Evolutionary conservation across 2,113 vertebrate genomes (phyloP).

Genomic region (rat (Rattus norvegicus)): GRCr8 NC_086026.1:104025501-104026000

Average conservation of each 20-base stretch:
- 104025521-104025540: not conserved
- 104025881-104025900: slow-evolving; percentile 71
- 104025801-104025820: slow-evolving; percentile 41
- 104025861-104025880: slow-evolving; percentile 74
- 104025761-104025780: slow-evolving; percentile 67
- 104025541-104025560: not conserved
- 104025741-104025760: slow-evolving; percentile 67
- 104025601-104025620: not conserved
- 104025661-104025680: not conserved
- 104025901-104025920: slow-evolving; percentile 51
- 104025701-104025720: slow-evolving; percentile 12
- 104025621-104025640: not conserved
- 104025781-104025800: slow-evolving; percentile 74
- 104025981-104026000: slow-evolving; percentile 11
- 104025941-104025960: slow-evolving; percentile 4
- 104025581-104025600: not conserved
- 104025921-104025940: slow-evolving; percentile 45
- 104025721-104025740: slow-evolving; percentile 17
- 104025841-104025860: slow-evolving; percentile 52
- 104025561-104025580: not conserved
- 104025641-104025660: not conserved
- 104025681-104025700: not conserved
- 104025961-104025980: slow-evolving; percentile 22
- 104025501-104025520: not conserved
- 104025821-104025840: slow-evolving; percentile 68